These are phyloP conservation scores for Habroteleia sp. DNA, from an alignment of 2,888 invertebrate genomes.

Conservation along the genomic window DNA sequence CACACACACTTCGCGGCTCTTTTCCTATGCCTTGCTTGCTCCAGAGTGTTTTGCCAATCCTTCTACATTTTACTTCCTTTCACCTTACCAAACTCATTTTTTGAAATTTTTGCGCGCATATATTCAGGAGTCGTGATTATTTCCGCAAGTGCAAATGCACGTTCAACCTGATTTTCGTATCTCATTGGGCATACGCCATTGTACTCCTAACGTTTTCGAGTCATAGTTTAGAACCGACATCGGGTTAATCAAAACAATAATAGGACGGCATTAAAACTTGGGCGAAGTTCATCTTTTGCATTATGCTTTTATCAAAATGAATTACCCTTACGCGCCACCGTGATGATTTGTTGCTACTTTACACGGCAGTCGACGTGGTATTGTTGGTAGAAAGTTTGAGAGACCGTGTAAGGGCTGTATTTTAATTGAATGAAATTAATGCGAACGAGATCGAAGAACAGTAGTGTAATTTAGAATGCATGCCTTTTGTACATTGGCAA, in stretches of 20 bases:
- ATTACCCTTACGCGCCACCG: slow-evolving; percentile 34
- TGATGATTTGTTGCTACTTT: slow-evolving; percentile 50
- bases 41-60: slow-evolving; percentile 23
- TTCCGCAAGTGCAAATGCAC: slow-evolving; percentile 15
- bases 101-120: slow-evolving; percentile 16
- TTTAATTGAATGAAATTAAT: slow-evolving; percentile 43
- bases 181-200: not conserved
- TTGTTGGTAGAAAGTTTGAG: slow-evolving; percentile 31
- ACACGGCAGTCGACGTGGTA: slow-evolving; percentile 25
- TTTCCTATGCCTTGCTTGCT: not conserved
- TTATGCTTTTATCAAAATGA: slow-evolving; percentile 54
- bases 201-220: slow-evolving; percentile 8
- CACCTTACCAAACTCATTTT: slow-evolving; percentile 38
- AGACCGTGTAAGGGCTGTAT: slow-evolving; percentile 17
- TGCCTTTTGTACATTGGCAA: too few relatives aligned
- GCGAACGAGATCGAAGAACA: slow-evolving; percentile 13
- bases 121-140: slow-evolving; percentile 24
- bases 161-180: slow-evolving; percentile 4
- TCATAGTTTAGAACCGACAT: slow-evolving; percentile 2
- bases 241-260: slow-evolving; percentile 51
- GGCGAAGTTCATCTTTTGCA: slow-evolving; percentile 30
- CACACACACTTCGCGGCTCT: slow-evolving; percentile 17
- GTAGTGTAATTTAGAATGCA: too few relatives aligned
- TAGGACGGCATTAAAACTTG: slow-evolving; percentile 35
- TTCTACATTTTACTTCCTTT: slow-evolving; percentile 39